These are phyloP conservation scores for Pelobates fuscus DNA, from an alignment of 2,113 vertebrate genomes.

Conservation along the genomic window DNA sequence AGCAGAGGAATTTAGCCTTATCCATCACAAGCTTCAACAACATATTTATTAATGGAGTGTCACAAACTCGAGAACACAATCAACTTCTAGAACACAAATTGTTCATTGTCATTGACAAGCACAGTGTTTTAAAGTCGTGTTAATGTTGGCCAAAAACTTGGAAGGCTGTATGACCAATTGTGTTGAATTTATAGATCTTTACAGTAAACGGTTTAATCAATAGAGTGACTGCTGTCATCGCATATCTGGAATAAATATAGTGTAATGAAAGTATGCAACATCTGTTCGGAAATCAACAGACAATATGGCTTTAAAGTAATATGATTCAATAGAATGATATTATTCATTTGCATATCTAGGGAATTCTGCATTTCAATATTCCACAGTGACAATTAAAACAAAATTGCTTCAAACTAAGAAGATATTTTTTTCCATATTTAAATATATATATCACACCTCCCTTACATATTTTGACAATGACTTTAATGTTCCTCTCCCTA, in stretches of 20 bases:
- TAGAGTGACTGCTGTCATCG: neutral
- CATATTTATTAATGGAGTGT: neutral
- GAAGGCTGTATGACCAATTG: neutral
- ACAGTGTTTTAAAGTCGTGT: neutral
- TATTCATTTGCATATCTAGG: neutral
- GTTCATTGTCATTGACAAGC: neutral
- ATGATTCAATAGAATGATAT: neutral
- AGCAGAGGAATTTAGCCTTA: neutral
- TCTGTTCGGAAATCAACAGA: neutral
- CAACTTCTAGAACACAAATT: neutral
- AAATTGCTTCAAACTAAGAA: too few relatives aligned
- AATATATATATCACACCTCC: too few relatives aligned
- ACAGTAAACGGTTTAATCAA: neutral
- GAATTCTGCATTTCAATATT: neutral
- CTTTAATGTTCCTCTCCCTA: too few relatives aligned
- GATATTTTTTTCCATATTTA: too few relatives aligned
- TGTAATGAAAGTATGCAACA: neutral
- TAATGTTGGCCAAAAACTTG: too few relatives aligned
- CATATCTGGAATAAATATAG: neutral
- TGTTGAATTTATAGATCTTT: neutral
- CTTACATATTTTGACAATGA: too few relatives aligned
- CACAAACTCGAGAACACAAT: neutral
- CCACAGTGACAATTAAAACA: too few relatives aligned
- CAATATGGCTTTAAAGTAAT: neutral
- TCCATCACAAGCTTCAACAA: neutral